phyloP scores from a whole-genome alignment of 1,140 invertebrate species.

The Halictus rubicundus region DNA sequence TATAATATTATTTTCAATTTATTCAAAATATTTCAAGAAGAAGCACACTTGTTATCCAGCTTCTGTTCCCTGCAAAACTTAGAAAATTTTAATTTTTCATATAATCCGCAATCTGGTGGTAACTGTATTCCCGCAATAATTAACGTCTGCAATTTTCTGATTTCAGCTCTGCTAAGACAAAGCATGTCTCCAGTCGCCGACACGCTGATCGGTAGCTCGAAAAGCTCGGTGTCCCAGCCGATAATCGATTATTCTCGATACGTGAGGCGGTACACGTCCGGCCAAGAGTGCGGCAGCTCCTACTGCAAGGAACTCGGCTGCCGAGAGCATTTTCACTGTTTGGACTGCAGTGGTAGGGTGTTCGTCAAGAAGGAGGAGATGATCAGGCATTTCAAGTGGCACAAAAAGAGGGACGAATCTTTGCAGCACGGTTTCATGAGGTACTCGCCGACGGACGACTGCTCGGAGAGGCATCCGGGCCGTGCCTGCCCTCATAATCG shows the following conservation, averaged over 20 bases:
- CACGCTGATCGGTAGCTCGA: slow-evolving; percentile 71
- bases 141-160: too few relatives aligned
- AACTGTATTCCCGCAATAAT: too few relatives aligned
- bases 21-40: too few relatives aligned
- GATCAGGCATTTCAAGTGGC: slow-evolving; percentile 99
- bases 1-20: too few relatives aligned
- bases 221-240: slow-evolving; percentile 73
- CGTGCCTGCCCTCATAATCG: slow-evolving; percentile 94
- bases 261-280: slow-evolving; percentile 85
- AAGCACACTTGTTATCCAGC: too few relatives aligned
- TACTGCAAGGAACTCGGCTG: slow-evolving; percentile 84
- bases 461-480: slow-evolving; percentile 86
- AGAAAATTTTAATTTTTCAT: too few relatives aligned
- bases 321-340: slow-evolving; percentile 97
- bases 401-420: slow-evolving; percentile 98
- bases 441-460: slow-evolving; percentile 95
- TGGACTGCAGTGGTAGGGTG: slow-evolving; percentile 93
- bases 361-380: slow-evolving; percentile 99
- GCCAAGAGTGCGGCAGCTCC: slow-evolving; percentile 85
- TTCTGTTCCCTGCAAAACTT: too few relatives aligned
- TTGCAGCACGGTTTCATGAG: slow-evolving; percentile 98
- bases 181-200: slow-evolving; percentile 79
- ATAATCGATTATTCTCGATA: slow-evolving; percentile 87
- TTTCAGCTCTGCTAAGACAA: slow-evolving; percentile 78
- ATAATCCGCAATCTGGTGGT: too few relatives aligned